Percentiles rank a stretch among this genome's conserved stretches.
Evolutionary conservation across 2,888 invertebrate genomes (phyloP).

Genomic region (Biston stratarius): DNA sequence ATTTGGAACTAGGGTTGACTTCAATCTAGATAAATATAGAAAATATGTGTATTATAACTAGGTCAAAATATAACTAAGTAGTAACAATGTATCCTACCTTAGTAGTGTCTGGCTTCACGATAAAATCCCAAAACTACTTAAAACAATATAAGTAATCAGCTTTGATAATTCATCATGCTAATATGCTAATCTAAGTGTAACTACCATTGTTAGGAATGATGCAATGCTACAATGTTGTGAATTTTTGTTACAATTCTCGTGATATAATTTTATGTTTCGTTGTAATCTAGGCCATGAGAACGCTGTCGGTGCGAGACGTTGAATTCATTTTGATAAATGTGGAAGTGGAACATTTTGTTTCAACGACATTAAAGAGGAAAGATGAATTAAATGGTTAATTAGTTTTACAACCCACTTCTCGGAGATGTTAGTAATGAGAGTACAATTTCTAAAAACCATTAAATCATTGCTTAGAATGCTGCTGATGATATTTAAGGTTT

Average conservation of each 20-base stretch:
- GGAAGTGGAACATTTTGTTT: conserved; percentile 27
- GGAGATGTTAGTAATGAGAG: conserved; percentile 17
- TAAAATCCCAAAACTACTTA: conserved; percentile 2
- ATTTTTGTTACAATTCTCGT: conserved; percentile 45
- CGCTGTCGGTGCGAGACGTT: conserved; percentile 41
- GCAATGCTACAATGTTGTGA: conserved; percentile 45
- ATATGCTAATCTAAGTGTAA: conserved; percentile 29
- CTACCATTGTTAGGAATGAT: conserved; percentile 46
- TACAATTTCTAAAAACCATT: conserved; percentile 9
- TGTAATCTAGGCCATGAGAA: conserved; percentile 49
- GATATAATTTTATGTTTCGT: conserved; percentile 49
- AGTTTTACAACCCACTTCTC: conserved; percentile 25
- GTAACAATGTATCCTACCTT: neutral
- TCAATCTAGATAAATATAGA: neutral
- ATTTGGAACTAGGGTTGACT: too few relatives aligned
- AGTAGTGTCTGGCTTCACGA: conserved; percentile 11
- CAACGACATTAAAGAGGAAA: conserved; percentile 17
- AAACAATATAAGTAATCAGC: conserved; percentile 14
- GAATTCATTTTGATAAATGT: conserved; percentile 37
- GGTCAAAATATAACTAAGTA: too few relatives aligned
- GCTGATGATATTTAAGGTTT: conserved; percentile 1
- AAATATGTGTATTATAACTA: too few relatives aligned
- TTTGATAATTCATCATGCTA: conserved; percentile 24
- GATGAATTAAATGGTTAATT: conserved; percentile 29
- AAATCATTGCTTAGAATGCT: conserved; percentile 11